Conservation (phyloP, 2,888 invertebrate genomes). For the Spisula solida region DNA sequence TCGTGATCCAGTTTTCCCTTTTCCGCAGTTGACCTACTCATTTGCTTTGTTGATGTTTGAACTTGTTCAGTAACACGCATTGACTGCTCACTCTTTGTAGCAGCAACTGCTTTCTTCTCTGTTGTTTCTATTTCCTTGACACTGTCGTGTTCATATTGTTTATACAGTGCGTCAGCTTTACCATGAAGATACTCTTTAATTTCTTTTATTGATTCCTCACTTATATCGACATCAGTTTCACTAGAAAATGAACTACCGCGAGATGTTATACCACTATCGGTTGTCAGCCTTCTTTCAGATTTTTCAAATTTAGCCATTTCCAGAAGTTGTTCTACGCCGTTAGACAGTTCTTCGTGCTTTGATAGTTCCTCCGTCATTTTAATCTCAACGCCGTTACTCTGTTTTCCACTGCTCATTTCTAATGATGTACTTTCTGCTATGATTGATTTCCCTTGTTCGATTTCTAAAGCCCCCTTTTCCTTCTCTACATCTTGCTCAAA, state of each 20-base stretch:
- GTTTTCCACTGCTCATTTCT: not conserved
- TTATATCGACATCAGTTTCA: constrained; percentile 57
- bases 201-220: constrained; percentile 50
- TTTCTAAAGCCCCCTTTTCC: constrained; percentile 27
- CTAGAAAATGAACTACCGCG: constrained; percentile 66
- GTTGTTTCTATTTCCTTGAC: constrained; percentile 18
- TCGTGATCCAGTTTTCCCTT: constrained; percentile 23
- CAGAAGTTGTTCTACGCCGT: constrained; percentile 29
- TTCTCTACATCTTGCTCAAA: not conserved
- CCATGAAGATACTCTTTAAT: constrained; percentile 63
- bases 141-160: constrained; percentile 47
- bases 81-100: not conserved
- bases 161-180: constrained; percentile 48
- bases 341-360: constrained; percentile 39
- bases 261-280: constrained; percentile 65
- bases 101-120: not conserved
- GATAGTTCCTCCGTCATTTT: not conserved
- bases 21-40: not conserved
- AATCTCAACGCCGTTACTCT: not conserved
- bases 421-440: not conserved
- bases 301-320: constrained; percentile 38
- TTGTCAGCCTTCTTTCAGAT: constrained; percentile 46
- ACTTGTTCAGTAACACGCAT: not conserved
- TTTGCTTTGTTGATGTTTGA: constrained; percentile 9
- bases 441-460: not conserved